Conservation (phyloP, 2,888 invertebrate genomes). For the Drosophila paucipuncta region DNA sequence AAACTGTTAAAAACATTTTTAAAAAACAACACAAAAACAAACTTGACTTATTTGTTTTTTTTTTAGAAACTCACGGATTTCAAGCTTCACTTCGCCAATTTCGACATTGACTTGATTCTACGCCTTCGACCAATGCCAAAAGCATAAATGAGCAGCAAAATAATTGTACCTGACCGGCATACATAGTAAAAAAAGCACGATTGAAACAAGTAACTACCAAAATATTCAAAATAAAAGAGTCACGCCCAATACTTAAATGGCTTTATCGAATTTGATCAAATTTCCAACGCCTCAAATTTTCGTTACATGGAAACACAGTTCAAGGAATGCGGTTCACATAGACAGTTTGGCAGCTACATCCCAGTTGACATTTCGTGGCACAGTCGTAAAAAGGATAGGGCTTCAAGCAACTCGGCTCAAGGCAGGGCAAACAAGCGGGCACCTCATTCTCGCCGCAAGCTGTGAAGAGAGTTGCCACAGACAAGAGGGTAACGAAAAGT, state of each 20-base stretch:
- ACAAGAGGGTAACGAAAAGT: not conserved
- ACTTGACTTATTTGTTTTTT: not conserved
- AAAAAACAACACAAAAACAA: too few relatives aligned
- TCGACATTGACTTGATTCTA: not conserved
- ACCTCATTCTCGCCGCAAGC: conserved; percentile 59
- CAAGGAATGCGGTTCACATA: conserved; percentile 36
- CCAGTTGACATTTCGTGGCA: conserved; percentile 29
- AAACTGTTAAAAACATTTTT: conserved; percentile 23
- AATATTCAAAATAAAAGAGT: not conserved
- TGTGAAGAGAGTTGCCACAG: conserved; percentile 3
- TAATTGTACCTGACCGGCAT: not conserved
- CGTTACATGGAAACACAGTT: conserved; percentile 37
- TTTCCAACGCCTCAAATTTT: not conserved
- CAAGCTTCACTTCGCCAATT: conserved; percentile 6
- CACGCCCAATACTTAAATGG: conserved; percentile 2
- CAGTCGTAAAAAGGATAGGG: not conserved
- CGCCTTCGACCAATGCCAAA: not conserved
- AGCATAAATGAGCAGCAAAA: conserved; percentile 21
- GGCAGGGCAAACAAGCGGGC: conserved; percentile 46
- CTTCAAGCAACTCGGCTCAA: conserved; percentile 36
- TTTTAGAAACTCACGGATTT: conserved; percentile 25
- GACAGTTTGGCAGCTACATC: conserved; percentile 53
- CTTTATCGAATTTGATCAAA: not conserved
- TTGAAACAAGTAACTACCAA: not conserved
- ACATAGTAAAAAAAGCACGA: conserved; percentile 8